Evolutionary conservation across 2,797 vertebrate genomes (phyloP).

Genomic region (Nannoperca australis): DNA sequence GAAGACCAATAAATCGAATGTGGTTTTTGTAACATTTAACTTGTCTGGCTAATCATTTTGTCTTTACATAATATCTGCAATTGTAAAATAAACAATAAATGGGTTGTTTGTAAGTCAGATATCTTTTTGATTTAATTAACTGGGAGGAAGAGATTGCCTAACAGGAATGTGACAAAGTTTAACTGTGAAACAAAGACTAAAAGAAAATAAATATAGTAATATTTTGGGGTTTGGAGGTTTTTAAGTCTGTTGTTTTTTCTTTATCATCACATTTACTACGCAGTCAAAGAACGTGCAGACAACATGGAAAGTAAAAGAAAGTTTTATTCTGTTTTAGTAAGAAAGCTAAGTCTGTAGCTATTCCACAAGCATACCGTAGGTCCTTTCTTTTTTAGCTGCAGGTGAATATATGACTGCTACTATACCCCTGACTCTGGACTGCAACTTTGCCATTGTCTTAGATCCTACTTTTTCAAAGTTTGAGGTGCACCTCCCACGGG

Average conservation of each 20-base stretch:
- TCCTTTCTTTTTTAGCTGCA: not conserved
- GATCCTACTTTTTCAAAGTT: not conserved
- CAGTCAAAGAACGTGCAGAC: not conserved
- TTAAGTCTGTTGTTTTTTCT: not conserved
- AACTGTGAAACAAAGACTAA: not conserved
- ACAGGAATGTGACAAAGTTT: not conserved
- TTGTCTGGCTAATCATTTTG: not conserved
- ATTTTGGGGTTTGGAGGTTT: not conserved
- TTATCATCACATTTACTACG: not conserved
- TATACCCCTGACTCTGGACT: not conserved
- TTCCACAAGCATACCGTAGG: not conserved
- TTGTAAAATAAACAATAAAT: not conserved
- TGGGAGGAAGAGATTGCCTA: not conserved
- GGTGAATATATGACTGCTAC: not conserved
- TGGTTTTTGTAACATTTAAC: not conserved
- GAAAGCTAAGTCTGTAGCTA: too few species aligned
- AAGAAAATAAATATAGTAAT: not conserved
- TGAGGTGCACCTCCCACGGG: not conserved
- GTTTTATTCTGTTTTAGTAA: too few species aligned
- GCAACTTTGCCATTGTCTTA: not conserved
- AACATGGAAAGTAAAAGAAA: not conserved
- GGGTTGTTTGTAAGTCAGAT: not conserved
- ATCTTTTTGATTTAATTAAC: not conserved
- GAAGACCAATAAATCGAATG: not conserved
- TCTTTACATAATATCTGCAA: not conserved